Evolutionary conservation across 2,888 invertebrate species (phyloP), one percentile per base, ranked within the genome.

Genomic region (Pyrgus malvae): DNA sequence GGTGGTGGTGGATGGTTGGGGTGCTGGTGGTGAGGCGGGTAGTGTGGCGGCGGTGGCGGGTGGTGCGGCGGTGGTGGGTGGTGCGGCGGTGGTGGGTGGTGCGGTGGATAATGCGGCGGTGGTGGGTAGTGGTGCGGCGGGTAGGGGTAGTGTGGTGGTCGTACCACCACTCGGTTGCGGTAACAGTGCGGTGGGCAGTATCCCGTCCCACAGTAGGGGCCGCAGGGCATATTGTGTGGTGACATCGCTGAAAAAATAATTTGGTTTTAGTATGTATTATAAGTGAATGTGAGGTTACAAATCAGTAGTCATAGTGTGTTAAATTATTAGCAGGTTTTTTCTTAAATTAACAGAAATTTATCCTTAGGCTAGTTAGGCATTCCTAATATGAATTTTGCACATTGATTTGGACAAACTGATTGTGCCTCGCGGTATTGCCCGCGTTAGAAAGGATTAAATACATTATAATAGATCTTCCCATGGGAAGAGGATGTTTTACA

Each of bases 181-280:
- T 71, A 73, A 66, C 85, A 85, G 63, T 78, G 76, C 0, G 85
- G 81, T 0, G 68, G 67, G 58, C 85, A 84, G 59, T 60, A 59
- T 8, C 42, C 42, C 0, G 68, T 72, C 1, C 82, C 78, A 55
- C 85, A 85, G 61, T 68, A 63, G 0, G 83, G 80, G 0, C 84
- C 83, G 56, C 85, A 85, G 1, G 83, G 83, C 17, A 68, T 44
- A 2, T 68, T 65, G 66, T 82, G 78, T 0, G 83, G 81, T 1
- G 79, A 71, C 87, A 86, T 85, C 37, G 12, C 81, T 84, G 69
- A 4, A 69, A 78, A 16, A 51, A 56, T 45, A 55, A 53, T 56
- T 50, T 37, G 6, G 0, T n/a, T 37, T 48, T 19, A 38, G 7
- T 48, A 5, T 38, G 11, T 23, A 40, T 8, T 23, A 12, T 6